A percentile compares a stretch with the other conserved stretches of the same genome.
Evolutionary conservation across 2,113 vertebrate species (phyloP).

Genomic region (Pseudopodoces humilis): DNA sequence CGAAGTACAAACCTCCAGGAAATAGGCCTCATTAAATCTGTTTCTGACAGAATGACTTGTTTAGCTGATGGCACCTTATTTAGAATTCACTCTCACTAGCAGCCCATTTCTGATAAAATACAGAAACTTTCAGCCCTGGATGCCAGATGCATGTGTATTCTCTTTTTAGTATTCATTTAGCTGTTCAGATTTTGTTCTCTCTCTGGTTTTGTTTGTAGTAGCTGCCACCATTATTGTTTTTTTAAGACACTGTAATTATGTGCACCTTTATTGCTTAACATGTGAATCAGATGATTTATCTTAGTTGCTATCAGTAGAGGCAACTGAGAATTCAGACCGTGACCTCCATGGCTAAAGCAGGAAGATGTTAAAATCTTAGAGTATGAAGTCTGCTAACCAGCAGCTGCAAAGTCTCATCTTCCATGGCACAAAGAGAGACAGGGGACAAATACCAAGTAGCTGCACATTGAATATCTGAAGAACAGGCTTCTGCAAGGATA

Average conservation of each 20-base stretch:
- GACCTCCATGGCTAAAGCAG: not conserved
- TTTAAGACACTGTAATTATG: not conserved
- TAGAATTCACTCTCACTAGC: constrained; percentile 16
- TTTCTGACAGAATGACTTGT: not conserved
- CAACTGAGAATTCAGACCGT: not conserved
- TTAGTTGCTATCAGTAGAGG: not conserved
- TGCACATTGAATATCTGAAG: not conserved
- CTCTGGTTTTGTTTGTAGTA: not conserved
- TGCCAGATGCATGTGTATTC: not conserved
- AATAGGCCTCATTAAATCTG: constrained; percentile 1
- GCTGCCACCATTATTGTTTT: not conserved
- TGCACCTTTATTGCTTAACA: not conserved
- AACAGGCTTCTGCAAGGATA: constrained; percentile 5
- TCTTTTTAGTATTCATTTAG: not conserved
- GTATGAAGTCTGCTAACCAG: not conserved
- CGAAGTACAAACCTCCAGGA: not conserved
- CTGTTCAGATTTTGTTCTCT: constrained; percentile 11
- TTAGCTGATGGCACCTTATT: constrained; percentile 29
- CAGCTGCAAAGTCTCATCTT: constrained; percentile 54
- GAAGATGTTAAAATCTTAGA: not conserved
- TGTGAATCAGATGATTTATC: not conserved
- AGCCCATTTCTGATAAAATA: constrained; percentile 20
- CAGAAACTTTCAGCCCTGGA: not conserved
- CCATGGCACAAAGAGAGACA: not conserved
- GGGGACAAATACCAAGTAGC: not conserved